Percentiles rank a stretch among this genome's conserved stretches.
Conservation (phyloP, 2,113 vertebrate species). For the Gnathonemus echidnorhynchus region DNA sequence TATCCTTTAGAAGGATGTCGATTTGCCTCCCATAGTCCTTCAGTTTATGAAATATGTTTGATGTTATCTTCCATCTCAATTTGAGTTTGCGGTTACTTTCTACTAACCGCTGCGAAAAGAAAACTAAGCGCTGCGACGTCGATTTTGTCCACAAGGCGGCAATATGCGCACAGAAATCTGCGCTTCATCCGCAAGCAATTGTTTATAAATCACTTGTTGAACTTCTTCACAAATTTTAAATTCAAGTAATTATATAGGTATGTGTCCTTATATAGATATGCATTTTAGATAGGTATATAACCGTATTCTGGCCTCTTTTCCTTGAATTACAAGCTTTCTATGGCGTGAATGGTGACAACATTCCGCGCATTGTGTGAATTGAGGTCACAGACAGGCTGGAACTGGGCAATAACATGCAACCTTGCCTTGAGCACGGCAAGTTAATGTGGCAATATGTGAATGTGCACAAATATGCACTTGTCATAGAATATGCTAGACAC, state of each 20-base stretch:
- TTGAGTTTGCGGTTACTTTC: not conserved
- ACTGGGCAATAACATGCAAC: not conserved
- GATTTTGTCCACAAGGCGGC: not conserved
- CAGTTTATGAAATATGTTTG: not conserved
- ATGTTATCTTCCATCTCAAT: not conserved
- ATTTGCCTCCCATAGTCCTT: not conserved
- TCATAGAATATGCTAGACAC: not conserved
- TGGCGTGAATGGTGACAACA: not conserved
- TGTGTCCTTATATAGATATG: not conserved
- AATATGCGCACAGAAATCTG: not conserved
- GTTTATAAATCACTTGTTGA: not conserved
- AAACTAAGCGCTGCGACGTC: not conserved
- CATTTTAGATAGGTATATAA: not conserved
- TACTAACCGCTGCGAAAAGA: not conserved
- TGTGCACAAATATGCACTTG: not conserved
- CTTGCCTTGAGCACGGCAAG: not conserved
- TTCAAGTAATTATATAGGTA: not conserved
- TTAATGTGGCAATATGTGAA: not conserved
- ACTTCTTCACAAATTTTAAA: not conserved
- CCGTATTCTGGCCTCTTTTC: not conserved
- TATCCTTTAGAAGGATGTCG: not conserved
- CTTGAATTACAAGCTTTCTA: not conserved
- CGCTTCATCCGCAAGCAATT: not conserved
- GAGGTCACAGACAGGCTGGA: not conserved
- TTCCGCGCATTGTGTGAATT: not conserved